Evolutionary conservation across 37 sponge, comb jelly and placozoan species (phyloP).

Genomic region (Agelas oroides): DNA sequence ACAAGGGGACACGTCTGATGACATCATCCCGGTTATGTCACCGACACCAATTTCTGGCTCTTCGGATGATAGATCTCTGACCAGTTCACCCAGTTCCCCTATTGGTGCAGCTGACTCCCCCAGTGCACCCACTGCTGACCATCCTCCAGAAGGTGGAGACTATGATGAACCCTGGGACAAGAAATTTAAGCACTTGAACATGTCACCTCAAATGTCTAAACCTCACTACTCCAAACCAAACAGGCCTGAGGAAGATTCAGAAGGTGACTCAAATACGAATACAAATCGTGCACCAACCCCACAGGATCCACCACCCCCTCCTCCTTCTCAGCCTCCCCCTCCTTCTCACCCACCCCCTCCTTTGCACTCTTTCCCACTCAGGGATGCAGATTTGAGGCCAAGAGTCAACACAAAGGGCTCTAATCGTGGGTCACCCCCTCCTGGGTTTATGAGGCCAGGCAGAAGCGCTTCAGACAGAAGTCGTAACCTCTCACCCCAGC

Average conservation of each 20-base stretch:
- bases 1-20: background rate
- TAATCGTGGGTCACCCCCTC: too few species aligned
- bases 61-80: conserved; percentile 22
- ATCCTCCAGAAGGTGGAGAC: conserved; percentile 24
- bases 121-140: too few species aligned
- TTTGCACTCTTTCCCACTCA: background rate
- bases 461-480: too few species aligned
- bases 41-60: conserved; percentile 11
- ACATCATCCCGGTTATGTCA: conserved; percentile 20
- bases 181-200: background rate
- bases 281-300: background rate
- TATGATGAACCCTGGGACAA: conserved; percentile 87
- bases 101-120: background rate
- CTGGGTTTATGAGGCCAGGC: too few species aligned
- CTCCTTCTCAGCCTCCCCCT: background rate
- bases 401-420: too few species aligned
- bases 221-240: background rate
- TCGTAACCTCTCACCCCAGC: too few species aligned
- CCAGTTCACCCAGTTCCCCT: conserved; percentile 31
- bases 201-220: background rate
- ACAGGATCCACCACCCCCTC: background rate
- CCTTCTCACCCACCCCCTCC: conserved; percentile 10
- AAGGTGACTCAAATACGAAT: background rate
- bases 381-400: background rate
- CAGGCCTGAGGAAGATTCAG: background rate